phyloP scores from a whole-genome alignment of 2,113 vertebrate species.

The Oreocharis arfaki region DNA sequence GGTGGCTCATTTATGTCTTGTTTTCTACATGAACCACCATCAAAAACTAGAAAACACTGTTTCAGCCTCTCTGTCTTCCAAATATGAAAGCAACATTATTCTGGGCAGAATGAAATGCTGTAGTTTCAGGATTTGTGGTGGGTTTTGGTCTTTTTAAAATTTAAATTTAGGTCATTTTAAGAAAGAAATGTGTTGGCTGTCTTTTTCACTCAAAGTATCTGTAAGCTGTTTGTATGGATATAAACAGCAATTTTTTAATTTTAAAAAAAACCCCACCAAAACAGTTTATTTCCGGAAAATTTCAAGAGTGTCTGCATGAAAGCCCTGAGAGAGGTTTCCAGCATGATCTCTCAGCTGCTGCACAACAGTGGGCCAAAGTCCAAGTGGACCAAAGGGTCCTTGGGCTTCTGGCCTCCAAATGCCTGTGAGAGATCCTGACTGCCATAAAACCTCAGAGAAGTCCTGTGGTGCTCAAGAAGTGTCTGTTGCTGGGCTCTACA shows the following conservation, averaged over 20 bases:
- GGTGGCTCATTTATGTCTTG: not conserved
- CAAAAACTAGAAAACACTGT: not conserved
- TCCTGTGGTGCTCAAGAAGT: not conserved
- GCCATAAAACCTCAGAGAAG: not conserved
- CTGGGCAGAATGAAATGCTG: not conserved
- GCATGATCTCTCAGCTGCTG: not conserved
- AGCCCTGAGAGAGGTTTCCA: not conserved
- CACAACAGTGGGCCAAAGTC: not conserved
- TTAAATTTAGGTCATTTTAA: not conserved
- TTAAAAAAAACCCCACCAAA: no score
- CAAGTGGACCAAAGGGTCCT: not conserved
- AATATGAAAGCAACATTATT: not conserved
- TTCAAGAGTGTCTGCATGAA: not conserved
- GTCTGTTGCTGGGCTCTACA: not conserved
- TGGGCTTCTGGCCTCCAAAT: not conserved
- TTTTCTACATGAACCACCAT: not conserved
- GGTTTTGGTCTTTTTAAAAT: not conserved
- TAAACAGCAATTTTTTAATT: not conserved
- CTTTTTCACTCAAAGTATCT: not conserved
- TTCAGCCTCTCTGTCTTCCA: not conserved
- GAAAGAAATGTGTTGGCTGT: not conserved
- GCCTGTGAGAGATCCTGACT: not conserved
- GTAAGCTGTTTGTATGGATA: not conserved
- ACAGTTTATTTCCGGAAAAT: not conserved
- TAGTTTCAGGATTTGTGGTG: not conserved